These are phyloP conservation scores for Corythornis madagascariensis DNA, from an alignment of 2,113 vertebrate species.

Conservation along the genomic window DNA sequence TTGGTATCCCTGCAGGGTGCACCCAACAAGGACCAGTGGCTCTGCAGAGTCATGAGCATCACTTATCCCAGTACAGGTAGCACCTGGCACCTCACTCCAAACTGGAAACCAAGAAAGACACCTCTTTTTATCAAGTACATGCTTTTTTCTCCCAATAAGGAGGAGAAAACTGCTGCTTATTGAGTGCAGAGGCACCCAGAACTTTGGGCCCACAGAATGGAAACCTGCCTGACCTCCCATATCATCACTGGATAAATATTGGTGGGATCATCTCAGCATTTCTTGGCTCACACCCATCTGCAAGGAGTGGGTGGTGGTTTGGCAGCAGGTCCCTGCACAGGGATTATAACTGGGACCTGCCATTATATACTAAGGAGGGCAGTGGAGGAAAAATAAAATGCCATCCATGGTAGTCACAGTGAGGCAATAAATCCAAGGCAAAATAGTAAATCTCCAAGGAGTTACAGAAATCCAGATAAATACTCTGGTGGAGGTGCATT, in stretches of 20 bases:
- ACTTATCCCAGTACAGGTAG: background rate
- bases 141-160: background rate
- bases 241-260: background rate
- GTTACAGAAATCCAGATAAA: conserved; percentile 27
- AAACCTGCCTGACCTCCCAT: background rate
- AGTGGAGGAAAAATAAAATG: background rate
- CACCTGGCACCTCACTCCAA: background rate
- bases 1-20: accelerated
- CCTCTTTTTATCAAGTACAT: background rate
- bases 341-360: background rate
- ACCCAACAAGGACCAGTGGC: background rate
- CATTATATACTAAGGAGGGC: background rate
- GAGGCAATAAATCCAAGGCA: conserved; percentile 27
- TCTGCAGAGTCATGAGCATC: background rate
- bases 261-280: background rate
- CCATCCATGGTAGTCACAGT: background rate
- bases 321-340: background rate
- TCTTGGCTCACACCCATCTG: background rate
- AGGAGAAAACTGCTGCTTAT: background rate
- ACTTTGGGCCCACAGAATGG: background rate
- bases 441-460: conserved; percentile 41
- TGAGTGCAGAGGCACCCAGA: background rate
- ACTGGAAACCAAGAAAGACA: background rate
- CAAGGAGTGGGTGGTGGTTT: background rate
- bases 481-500: background rate